Evolutionary conservation across 2,888 invertebrate species (phyloP), one percentile per base, ranked within the genome.

Genomic region (Hirudinaria manillensis): DNA sequence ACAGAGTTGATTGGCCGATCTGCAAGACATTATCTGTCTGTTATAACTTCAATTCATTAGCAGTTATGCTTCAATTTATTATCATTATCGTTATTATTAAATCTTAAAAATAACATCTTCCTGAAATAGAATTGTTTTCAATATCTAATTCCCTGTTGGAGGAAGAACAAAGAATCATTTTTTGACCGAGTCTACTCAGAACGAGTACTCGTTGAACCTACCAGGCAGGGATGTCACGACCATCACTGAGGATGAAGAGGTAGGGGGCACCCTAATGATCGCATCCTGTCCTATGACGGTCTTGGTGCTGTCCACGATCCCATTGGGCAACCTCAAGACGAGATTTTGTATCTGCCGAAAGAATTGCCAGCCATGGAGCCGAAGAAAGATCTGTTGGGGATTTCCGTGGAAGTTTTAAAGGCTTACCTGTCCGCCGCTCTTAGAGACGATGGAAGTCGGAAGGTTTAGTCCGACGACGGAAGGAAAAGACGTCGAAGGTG

Each of bases 151-250:
- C 3, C 45, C 10, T 45, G n/a, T n/a, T n/a, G n/a, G n/a, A n/a
- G n/a, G n/a, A n/a, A n/a, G n/a, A n/a, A n/a, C n/a, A n/a, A n/a
- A n/a, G 10, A 10, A 4, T 45, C 45, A 10, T 45, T 45, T 45
- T 16, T 16, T 10, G 16, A 45, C 45, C 45, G 1, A 16, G 16
- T 16, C 10, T 24, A 1, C 24, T 61, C 7, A 61, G 21, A 56
- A 16, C 61, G 19, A 27, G n/a, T 61, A 27, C n/a, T 56, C n/a
- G 1, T n/a, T 45, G 45, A 45, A 61, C 61, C 10, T 10, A 61
- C 61, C 61, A 27, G 61, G 61, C 29, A 61, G 61, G 19, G 61
- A 61, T 29, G 61, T 61, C 24, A 61, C 61, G 7, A 61, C 61
- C 61, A 61, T 61, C 29, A 61, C 61, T 7, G 45, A 45, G 61